phyloP scores from a whole-genome alignment of 2,888 invertebrate species.

The Lycophotia porphyrea region DNA sequence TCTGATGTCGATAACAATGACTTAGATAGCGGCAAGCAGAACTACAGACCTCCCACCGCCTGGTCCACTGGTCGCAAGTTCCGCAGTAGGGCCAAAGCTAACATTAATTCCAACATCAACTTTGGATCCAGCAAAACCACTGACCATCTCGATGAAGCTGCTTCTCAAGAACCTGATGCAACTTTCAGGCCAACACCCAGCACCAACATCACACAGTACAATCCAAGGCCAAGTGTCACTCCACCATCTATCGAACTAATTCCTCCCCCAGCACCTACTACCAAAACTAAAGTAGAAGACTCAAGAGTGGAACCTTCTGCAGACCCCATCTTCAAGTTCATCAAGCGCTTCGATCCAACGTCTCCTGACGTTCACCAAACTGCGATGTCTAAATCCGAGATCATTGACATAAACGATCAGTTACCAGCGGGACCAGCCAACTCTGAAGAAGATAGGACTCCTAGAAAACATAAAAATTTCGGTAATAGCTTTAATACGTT shows the following conservation, averaged over 20 bases:
- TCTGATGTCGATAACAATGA: conserved; percentile 81
- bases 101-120: conserved; percentile 28
- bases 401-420: conserved; percentile 82
- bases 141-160: conserved; percentile 73
- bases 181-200: conserved; percentile 73
- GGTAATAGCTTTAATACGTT: conserved; percentile 78
- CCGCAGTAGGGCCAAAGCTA: conserved; percentile 25
- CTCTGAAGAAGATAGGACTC: conserved; percentile 83
- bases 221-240: conserved; percentile 59
- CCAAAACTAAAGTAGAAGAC: conserved; percentile 73
- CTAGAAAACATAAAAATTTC: conserved; percentile 79
- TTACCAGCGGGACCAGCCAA: conserved; percentile 82
- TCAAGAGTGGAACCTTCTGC: conserved; percentile 68
- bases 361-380: conserved; percentile 82
- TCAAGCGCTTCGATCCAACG: conserved; percentile 87
- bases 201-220: conserved; percentile 35
- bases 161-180: conserved; percentile 75
- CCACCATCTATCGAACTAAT: conserved; percentile 76
- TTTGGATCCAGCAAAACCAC: conserved; percentile 55
- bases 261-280: conserved; percentile 76
- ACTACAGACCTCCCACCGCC: conserved; percentile 88
- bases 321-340: conserved; percentile 84
- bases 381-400: conserved; percentile 84
- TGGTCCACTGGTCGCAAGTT: conserved; percentile 84
- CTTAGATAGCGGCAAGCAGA: conserved; percentile 84